Percentiles rank a stretch among this genome's conserved stretches.
These are phyloP conservation scores for Brachyistius frenatus DNA, from an alignment of 2,113 vertebrate species.

Conservation along the genomic window DNA sequence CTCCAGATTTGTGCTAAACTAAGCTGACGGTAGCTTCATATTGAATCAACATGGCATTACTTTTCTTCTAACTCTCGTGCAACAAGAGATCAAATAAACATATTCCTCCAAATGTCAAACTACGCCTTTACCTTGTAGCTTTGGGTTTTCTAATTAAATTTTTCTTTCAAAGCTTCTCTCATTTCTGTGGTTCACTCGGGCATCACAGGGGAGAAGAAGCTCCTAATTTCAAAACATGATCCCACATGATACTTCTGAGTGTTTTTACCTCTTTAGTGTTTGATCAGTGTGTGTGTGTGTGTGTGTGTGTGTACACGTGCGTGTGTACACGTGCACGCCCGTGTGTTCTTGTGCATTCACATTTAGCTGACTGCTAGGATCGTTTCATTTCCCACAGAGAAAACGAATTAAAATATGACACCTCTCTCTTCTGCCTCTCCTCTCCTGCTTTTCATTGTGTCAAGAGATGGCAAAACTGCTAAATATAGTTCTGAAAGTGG, in stretches of 20 bases:
- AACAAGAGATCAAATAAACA: not conserved
- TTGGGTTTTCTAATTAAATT: conserved; percentile 31
- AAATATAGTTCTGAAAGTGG: conserved; percentile 67
- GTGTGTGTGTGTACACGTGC: not conserved
- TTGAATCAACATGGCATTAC: not conserved
- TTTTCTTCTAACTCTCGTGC: not conserved
- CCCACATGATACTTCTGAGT: conserved; percentile 50
- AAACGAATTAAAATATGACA: conserved; percentile 77
- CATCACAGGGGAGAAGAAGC: conserved; percentile 44
- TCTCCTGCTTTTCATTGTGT: conserved; percentile 59
- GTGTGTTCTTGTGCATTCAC: conserved; percentile 8
- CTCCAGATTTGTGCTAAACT: not conserved
- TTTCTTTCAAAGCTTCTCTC: conserved; percentile 37
- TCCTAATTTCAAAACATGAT: conserved; percentile 49
- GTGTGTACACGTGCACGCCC: not conserved
- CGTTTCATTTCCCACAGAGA: conserved; percentile 69
- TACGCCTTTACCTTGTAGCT: not conserved
- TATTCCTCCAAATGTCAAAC: not conserved
- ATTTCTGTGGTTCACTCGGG: conserved; percentile 18
- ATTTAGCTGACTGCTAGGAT: conserved; percentile 47
- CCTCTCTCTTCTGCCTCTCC: conserved; percentile 70
- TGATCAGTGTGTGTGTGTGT: conserved; percentile 12
- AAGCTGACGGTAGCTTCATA: not conserved
- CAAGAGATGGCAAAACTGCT: conserved; percentile 64
- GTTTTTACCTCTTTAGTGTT: conserved; percentile 47